Evolutionary conservation across 2,888 invertebrate species (phyloP).

Genomic region (Tiphia femorata): DNA sequence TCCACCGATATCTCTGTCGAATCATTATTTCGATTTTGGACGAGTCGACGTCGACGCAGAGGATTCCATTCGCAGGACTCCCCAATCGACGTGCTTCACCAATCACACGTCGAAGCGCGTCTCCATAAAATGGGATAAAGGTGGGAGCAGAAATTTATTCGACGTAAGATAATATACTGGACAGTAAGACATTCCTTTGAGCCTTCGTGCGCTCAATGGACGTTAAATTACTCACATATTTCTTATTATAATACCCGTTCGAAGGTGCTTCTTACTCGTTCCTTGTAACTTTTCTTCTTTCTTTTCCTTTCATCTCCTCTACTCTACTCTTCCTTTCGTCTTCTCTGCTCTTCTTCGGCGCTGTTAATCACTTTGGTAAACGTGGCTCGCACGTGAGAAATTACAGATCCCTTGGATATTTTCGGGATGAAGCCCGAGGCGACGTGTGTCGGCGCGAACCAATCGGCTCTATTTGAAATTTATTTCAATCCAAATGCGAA

Average conservation of each 20-base stretch:
- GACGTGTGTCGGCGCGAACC: slow-evolving; percentile 9
- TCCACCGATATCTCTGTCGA: slow-evolving; percentile 56
- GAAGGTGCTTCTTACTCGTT: no score
- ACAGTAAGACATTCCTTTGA: no score
- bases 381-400: not conserved
- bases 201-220: no score
- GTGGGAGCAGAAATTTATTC: slow-evolving; percentile 32
- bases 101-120: slow-evolving; percentile 46
- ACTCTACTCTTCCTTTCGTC: no score
- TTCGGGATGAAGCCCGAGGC: slow-evolving; percentile 24
- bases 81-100: slow-evolving; percentile 47
- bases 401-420: slow-evolving; percentile 24
- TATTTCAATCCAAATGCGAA: slow-evolving; percentile 22
- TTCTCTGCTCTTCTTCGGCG: no score
- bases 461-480: slow-evolving; percentile 33
- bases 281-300: no score
- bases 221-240: no score
- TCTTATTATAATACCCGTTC: no score
- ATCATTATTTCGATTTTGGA: slow-evolving; percentile 63
- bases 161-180: no score
- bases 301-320: no score
- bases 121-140: slow-evolving; percentile 51
- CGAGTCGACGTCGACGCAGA: slow-evolving; percentile 30
- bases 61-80: slow-evolving; percentile 18
- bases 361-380: not conserved